phyloP scores from a whole-genome alignment of 2,797 vertebrate genomes.

The Mormyrus hasselquistii region DNA sequence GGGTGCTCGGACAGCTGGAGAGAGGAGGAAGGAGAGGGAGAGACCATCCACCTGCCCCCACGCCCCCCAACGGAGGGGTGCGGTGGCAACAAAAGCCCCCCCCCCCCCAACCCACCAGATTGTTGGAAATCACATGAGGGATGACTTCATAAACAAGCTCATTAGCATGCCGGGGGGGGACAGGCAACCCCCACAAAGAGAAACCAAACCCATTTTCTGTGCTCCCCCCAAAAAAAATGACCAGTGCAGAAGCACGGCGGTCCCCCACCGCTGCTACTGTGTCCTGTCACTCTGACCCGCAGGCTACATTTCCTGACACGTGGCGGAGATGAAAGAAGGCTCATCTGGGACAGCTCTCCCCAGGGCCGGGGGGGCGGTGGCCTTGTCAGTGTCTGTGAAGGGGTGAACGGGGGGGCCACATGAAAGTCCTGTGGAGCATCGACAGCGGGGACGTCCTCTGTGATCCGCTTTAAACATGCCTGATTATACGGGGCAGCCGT shows the following conservation, averaged over 20 bases:
- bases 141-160: conserved; percentile 43
- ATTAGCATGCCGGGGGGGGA: conserved; percentile 58
- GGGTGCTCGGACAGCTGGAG: not conserved
- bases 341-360: conserved; percentile 43
- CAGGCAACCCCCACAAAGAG: conserved; percentile 43
- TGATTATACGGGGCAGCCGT: not conserved
- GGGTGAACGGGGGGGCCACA: not conserved
- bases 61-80: conserved; percentile 25
- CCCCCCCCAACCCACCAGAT: conserved; percentile 44
- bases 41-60: conserved; percentile 51
- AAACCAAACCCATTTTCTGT: conserved; percentile 33
- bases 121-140: conserved; percentile 59
- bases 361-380: conserved; percentile 23
- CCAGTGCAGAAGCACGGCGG: conserved; percentile 34
- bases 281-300: conserved; percentile 46
- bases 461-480: conserved; percentile 1
- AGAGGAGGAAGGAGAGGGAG: conserved; percentile 29
- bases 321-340: conserved; percentile 24
- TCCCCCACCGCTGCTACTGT: conserved; percentile 6
- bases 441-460: not conserved
- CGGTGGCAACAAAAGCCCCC: conserved; percentile 45
- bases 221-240: conserved; percentile 28
- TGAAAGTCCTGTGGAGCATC: not conserved
- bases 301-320: conserved; percentile 40
- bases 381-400: not conserved